Percentiles rank a stretch among this genome's conserved stretches.
phyloP scores from a whole-genome alignment of 2,888 invertebrate genomes.

The Dorcus parallelipipedus region DNA sequence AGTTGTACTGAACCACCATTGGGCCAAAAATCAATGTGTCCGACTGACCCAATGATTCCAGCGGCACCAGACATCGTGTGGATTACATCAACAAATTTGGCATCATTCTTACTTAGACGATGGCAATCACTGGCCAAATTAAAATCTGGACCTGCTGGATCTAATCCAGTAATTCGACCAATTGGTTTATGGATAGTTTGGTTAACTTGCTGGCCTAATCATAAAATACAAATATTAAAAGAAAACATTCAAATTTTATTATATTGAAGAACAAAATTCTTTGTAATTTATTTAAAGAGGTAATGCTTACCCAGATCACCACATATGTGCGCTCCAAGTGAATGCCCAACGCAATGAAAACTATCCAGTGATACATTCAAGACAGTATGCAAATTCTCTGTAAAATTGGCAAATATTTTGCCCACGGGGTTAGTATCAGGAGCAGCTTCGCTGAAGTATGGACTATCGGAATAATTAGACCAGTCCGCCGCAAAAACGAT shows the following conservation, averaged over 20 bases:
- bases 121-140: conserved; percentile 40
- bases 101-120: conserved; percentile 61
- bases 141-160: conserved; percentile 65
- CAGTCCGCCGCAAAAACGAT: conserved; percentile 10
- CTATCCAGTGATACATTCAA: conserved; percentile 1
- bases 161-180: conserved; percentile 36
- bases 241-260: too few species aligned
- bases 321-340: conserved; percentile 10
- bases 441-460: conserved; percentile 1
- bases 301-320: conserved; percentile 11
- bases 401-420: conserved; percentile 2
- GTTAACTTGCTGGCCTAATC: conserved; percentile 8
- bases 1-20: conserved; percentile 53
- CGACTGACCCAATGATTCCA: conserved; percentile 57
- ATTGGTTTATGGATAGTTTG: conserved; percentile 4
- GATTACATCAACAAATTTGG: conserved; percentile 66
- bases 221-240: too few species aligned
- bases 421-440: conserved; percentile 1
- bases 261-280: too few species aligned
- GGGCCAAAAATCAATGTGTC: conserved; percentile 69
- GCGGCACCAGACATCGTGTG: conserved; percentile 64
- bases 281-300: too few species aligned
- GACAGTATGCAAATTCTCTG: conserved; percentile 2
- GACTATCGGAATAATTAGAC: not conserved
- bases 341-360: conserved; percentile 11